Percentiles rank a stretch among this genome's conserved stretches.
These are phyloP conservation scores for Brevipalpus yothersi DNA, from an alignment of 1,140 invertebrate genomes.

Conservation along the genomic window DNA sequence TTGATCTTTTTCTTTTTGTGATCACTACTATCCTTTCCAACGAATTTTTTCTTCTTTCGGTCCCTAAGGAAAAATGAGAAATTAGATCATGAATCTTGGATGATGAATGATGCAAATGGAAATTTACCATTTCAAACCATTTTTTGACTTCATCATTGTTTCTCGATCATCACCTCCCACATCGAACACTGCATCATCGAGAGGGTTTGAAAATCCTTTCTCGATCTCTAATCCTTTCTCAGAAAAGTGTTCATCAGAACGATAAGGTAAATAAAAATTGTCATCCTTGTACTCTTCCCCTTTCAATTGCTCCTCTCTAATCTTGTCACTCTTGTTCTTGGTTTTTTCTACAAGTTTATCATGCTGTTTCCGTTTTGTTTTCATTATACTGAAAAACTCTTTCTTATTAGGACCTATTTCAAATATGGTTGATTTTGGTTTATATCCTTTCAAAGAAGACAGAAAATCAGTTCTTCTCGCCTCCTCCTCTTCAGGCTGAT, in stretches of 20 bases:
- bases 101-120: too few species aligned
- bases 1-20: slow-evolving; percentile 49
- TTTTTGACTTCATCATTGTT: slow-evolving; percentile 29
- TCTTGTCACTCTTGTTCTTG: slow-evolving; percentile 8
- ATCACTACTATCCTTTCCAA: slow-evolving; percentile 34
- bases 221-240: slow-evolving; percentile 60
- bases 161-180: slow-evolving; percentile 43
- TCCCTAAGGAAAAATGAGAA: slow-evolving; percentile 28
- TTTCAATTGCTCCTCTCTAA: slow-evolving; percentile 12
- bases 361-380: slow-evolving; percentile 24
- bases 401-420: slow-evolving; percentile 61
- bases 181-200: slow-evolving; percentile 44
- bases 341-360: slow-evolving; percentile 20
- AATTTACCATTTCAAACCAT: slow-evolving; percentile 1
- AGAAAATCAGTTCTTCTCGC: slow-evolving; percentile 25
- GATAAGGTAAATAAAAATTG: slow-evolving; percentile 65
- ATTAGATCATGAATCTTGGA: too few species aligned
- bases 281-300: slow-evolving; percentile 25
- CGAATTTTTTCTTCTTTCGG: slow-evolving; percentile 72
- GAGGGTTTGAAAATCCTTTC: slow-evolving; percentile 35
- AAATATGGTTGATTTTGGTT: slow-evolving; percentile 74
- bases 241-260: slow-evolving; percentile 53
- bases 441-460: slow-evolving; percentile 51
- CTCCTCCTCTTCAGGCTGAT: slow-evolving; percentile 6
- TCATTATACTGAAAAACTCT: slow-evolving; percentile 24